Base-by-base conservation (phyloP, 2,113 vertebrate genomes). In the Perognathus longimembris region DNA sequence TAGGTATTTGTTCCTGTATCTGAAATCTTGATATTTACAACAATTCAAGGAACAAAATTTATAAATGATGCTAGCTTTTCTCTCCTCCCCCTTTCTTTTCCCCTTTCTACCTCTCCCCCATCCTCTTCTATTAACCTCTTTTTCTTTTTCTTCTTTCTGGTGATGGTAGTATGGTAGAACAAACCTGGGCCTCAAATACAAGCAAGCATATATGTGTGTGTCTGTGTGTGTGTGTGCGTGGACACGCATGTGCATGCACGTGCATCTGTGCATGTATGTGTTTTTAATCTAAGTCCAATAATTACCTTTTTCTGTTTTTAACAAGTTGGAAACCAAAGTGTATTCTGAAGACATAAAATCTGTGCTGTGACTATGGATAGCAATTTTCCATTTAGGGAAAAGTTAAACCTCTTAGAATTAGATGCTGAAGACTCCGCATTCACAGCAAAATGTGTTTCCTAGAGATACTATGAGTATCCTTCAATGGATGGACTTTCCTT, bases 1-100 rank as follows among this genome's bases (percentile, higher is more conserved):
- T 75, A 4, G 54, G 30, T 76, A 64, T 86, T 45, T 92, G 5
- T 71, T 42, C 77, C 45, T 93, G 1, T 83, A 54, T 42, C 76
- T 76, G 26, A 64, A 75, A 84, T 64, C 34, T 84, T 83, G 20
- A 15, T 92, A 78, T 69, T 93, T 69, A 69, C 40, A 95, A 77
- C 9, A 75, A 78, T 10, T 91, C 11, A 61, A 74, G 79, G 82
- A 73, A 63, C 3, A 66, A 11, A 38, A 69, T 78, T 86, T 92
- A 64, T 24, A 77, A 42, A 20, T n/a, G 94, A 21, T 67, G 20
- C 59, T 88, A 36, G 22, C 38, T 88, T 88, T 92, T 36, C 54
- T 50, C 77, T 89, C 45, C 12, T 42, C 18, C 36, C 22, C 21
- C 36, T 17, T 38, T 1, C 70, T 73, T 45, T 12, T 45, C 45